Conservation (phyloP, 2,797 vertebrate genomes). For the Dipus sagitta region DNA sequence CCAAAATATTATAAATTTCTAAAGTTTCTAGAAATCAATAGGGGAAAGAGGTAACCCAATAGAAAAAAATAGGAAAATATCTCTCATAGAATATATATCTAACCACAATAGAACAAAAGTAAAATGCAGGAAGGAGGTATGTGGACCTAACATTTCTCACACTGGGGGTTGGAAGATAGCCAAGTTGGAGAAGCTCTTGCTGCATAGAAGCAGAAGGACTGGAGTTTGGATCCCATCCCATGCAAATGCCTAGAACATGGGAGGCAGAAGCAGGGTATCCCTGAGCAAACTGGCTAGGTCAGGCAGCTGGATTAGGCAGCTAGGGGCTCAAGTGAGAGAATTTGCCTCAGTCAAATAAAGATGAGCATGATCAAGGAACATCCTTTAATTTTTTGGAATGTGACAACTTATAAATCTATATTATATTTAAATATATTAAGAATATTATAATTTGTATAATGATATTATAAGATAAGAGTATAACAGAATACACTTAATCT, state of each 20-base stretch:
- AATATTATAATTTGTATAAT: neutral
- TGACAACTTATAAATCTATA: neutral
- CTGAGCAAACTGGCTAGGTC: no score
- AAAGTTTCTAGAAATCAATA: neutral
- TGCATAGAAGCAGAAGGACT: no score
- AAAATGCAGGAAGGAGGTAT: neutral
- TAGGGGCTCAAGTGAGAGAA: no score
- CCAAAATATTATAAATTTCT: neutral
- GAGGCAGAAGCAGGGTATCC: no score
- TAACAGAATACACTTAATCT: neutral
- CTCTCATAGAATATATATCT: neutral
- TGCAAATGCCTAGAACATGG: no score
- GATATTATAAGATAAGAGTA: neutral
- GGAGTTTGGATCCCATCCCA: no score
- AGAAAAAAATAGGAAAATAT: neutral
- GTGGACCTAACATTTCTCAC: neutral
- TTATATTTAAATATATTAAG: conserved; percentile 19
- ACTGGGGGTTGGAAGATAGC: no score
- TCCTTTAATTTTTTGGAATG: neutral
- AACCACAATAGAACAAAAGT: neutral
- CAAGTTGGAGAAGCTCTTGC: no score
- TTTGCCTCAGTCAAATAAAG: no score
- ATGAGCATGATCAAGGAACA: neutral
- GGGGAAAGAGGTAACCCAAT: conserved; percentile 4
- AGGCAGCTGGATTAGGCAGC: no score